phyloP scores from a whole-genome alignment of 2,888 invertebrate genomes.

The Lepas anatifera region DNA sequence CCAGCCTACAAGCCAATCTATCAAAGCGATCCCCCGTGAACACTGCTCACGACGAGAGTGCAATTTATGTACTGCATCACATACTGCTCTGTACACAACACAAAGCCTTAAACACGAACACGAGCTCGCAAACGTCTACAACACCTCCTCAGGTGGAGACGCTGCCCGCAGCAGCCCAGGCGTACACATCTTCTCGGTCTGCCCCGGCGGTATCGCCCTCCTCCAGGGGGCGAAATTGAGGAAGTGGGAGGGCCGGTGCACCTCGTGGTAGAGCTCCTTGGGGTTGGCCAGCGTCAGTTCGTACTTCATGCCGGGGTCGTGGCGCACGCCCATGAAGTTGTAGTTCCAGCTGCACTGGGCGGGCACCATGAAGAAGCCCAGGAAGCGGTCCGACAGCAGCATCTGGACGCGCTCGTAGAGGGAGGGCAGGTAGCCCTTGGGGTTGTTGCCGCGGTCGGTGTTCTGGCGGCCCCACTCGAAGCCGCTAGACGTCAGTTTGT shows the following conservation, averaged over 20 bases:
- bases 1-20: too few relatives aligned
- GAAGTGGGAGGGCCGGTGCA: slow-evolving; percentile 96
- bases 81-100: too few relatives aligned
- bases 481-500: slow-evolving; percentile 95
- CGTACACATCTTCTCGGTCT: slow-evolving; percentile 57
- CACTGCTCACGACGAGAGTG: too few relatives aligned
- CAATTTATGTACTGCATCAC: too few relatives aligned
- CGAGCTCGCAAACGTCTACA: too few relatives aligned
- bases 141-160: too few relatives aligned
- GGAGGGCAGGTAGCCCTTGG: slow-evolving; percentile 95
- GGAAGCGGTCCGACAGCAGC: slow-evolving; percentile 92
- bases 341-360: slow-evolving; percentile 98
- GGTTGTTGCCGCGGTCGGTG: slow-evolving; percentile 96
- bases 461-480: slow-evolving; percentile 99
- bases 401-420: slow-evolving; percentile 99
- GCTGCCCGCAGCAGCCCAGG: not conserved
- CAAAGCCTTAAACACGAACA: too few relatives aligned
- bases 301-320: slow-evolving; percentile 97
- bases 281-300: slow-evolving; percentile 93
- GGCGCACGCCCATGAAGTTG: slow-evolving; percentile 98
- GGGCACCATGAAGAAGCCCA: slow-evolving; percentile 99
- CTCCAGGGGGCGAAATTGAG: slow-evolving; percentile 91
- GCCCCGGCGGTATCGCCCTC: slow-evolving; percentile 73
- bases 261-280: slow-evolving; percentile 98
- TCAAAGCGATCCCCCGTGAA: too few relatives aligned